phyloP scores from a whole-genome alignment of 2,888 invertebrate species.

The Oscheius onirici region DNA sequence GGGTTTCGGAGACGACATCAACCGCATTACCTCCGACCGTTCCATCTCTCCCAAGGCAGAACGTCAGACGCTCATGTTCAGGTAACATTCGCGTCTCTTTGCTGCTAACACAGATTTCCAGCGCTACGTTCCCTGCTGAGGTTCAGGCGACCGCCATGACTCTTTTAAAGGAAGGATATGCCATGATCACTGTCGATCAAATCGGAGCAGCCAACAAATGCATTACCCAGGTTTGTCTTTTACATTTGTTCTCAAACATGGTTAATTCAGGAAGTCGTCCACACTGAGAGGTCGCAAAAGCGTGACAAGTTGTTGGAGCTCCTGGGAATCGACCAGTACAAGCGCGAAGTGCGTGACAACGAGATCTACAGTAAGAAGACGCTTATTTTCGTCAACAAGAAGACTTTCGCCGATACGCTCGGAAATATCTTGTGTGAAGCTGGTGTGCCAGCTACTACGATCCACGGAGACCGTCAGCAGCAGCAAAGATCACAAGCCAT shows the following conservation, averaged over 20 bases:
- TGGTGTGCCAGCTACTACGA: slow-evolving; percentile 79
- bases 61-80: slow-evolving; percentile 53
- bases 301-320: slow-evolving; percentile 77
- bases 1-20: slow-evolving; percentile 98
- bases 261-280: background rate
- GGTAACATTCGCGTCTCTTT: slow-evolving; percentile 11
- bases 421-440: slow-evolving; percentile 84
- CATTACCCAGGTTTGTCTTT: slow-evolving; percentile 80
- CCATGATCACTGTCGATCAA: slow-evolving; percentile 89
- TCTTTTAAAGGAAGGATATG: slow-evolving; percentile 80
- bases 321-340: slow-evolving; percentile 73
- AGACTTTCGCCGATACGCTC: slow-evolving; percentile 88
- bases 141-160: slow-evolving; percentile 84
- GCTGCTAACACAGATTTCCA: background rate
- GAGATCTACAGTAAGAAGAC: slow-evolving; percentile 59
- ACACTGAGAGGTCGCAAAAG: too few relatives aligned
- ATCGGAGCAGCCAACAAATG: slow-evolving; percentile 92
- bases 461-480: slow-evolving; percentile 75
- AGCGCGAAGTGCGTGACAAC: slow-evolving; percentile 31
- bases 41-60: slow-evolving; percentile 34
- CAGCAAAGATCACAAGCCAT: slow-evolving; percentile 86
- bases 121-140: slow-evolving; percentile 80
- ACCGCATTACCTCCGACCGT: slow-evolving; percentile 79
- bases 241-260: background rate
- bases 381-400: slow-evolving; percentile 90